Evolutionary conservation across 2,797 vertebrate genomes (phyloP).

Genomic region (Siniperca undulata): DNA sequence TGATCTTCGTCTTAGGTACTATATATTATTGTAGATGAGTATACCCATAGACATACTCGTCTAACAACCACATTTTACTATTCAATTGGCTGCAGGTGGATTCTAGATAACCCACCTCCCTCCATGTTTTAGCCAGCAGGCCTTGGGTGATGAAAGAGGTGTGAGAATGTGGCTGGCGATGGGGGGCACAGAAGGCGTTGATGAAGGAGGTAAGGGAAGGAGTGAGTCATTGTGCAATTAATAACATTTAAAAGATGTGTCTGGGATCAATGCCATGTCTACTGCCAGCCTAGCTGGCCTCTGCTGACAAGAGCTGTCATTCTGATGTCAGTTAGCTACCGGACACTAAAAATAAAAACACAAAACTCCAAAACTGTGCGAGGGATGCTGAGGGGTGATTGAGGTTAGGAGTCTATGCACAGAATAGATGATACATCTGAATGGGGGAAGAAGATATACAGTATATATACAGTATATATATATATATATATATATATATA

Average conservation of each 20-base stretch:
- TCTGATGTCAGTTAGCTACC: conserved; percentile 36
- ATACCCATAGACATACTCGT: not conserved
- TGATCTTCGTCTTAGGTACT: not conserved
- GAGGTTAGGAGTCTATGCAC: conserved; percentile 25
- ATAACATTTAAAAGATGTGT: conserved; percentile 58
- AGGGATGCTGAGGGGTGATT: not conserved
- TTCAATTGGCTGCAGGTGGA: conserved; percentile 14
- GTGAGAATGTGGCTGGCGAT: conserved; percentile 47
- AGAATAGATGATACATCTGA: conserved; percentile 18
- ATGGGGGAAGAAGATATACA: conserved; percentile 1
- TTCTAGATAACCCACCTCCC: conserved; percentile 35
- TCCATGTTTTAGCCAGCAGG: conserved; percentile 36
- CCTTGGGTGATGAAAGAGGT: conserved; percentile 36
- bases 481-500: too few species aligned
- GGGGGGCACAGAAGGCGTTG: conserved; percentile 31
- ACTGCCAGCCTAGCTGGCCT: conserved; percentile 27
- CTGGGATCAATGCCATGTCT: conserved; percentile 47
- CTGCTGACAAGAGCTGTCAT: conserved; percentile 35
- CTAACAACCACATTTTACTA: conserved; percentile 5
- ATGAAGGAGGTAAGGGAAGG: conserved; percentile 58
- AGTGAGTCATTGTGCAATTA: conserved; percentile 67
- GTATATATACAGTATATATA: not conserved
- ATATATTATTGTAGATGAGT: not conserved
- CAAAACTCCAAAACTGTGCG: conserved; percentile 26
- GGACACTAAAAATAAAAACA: conserved; percentile 50